Conservation (phyloP, 1,140 invertebrate species). For the Drosophila kepulauana region DNA sequence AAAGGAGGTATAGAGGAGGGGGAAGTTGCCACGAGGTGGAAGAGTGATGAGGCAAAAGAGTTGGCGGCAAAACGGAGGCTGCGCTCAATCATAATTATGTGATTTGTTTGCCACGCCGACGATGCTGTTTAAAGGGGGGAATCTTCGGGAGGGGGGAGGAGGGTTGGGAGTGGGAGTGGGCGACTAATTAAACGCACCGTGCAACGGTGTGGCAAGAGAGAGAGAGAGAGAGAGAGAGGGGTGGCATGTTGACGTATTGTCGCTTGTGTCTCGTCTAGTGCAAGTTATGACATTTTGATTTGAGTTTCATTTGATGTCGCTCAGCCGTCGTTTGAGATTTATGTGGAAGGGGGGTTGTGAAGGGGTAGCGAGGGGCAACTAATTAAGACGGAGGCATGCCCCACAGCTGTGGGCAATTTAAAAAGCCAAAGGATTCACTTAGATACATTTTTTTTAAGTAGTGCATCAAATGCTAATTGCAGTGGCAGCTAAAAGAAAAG, state of each 20-base stretch:
- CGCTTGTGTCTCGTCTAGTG: constrained; percentile 70
- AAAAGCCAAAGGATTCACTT: constrained; percentile 6
- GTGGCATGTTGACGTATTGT: constrained; percentile 73
- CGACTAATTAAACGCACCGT: constrained; percentile 70
- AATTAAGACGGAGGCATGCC: constrained; percentile 40
- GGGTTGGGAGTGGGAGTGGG: constrained; percentile 12
- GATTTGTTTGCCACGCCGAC: constrained; percentile 75
- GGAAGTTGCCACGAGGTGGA: not conserved
- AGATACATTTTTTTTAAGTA: not conserved
- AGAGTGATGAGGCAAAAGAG: constrained; percentile 47
- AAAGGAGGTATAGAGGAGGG: too few species aligned
- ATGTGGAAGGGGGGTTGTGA: not conserved
- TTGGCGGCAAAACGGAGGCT: constrained; percentile 51
- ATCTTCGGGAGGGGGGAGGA: not conserved
- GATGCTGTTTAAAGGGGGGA: not conserved
- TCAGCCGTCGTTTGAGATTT: constrained; percentile 59
- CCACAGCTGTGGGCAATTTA: constrained; percentile 37
- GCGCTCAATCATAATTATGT: constrained; percentile 82
- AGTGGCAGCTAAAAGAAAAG: not conserved
- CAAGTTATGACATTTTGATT: constrained; percentile 82
- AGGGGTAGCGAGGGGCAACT: constrained; percentile 18
- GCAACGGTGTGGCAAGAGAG: constrained; percentile 14
- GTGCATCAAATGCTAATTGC: constrained; percentile 26
- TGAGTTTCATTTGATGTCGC: constrained; percentile 77
- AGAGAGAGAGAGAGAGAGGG: not conserved